Conservation (phyloP, 2,888 invertebrate genomes). For the Pecten maximus region DNA sequence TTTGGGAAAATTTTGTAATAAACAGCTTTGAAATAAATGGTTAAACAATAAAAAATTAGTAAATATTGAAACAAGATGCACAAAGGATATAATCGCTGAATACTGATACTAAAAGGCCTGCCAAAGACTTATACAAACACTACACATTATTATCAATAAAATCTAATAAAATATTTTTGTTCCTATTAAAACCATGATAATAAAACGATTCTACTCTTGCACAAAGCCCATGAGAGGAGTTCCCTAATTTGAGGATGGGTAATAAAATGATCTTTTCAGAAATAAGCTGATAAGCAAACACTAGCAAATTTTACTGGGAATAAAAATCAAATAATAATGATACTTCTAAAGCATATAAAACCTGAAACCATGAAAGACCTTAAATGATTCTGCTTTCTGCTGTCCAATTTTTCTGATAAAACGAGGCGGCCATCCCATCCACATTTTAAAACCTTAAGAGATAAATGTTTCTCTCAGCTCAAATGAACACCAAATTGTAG, state of each 20-base stretch:
- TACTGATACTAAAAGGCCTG: neutral
- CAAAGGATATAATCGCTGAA: neutral
- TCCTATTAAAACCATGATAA: slow-evolving; percentile 4
- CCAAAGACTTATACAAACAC: neutral
- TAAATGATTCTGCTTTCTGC: neutral
- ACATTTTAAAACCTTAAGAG: neutral
- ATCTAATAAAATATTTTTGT: neutral
- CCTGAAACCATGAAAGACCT: neutral
- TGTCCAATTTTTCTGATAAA: neutral
- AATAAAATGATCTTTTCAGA: neutral
- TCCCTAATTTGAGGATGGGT: neutral
- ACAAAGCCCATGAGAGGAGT: slow-evolving; percentile 26
- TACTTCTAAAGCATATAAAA: neutral
- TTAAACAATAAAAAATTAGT: neutral
- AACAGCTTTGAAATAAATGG: neutral
- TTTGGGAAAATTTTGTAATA: neutral
- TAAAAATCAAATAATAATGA: neutral
- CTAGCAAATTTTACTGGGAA: neutral
- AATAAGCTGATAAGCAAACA: slow-evolving; percentile 1
- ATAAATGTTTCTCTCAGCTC: neutral
- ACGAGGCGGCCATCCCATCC: neutral
- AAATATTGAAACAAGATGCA: neutral
- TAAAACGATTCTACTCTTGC: neutral
- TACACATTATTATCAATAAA: neutral
- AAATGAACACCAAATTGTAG: neutral